Percentiles rank a stretch among this genome's conserved stretches.
phyloP scores from a whole-genome alignment of 2,113 vertebrate species.

The human region DNA sequence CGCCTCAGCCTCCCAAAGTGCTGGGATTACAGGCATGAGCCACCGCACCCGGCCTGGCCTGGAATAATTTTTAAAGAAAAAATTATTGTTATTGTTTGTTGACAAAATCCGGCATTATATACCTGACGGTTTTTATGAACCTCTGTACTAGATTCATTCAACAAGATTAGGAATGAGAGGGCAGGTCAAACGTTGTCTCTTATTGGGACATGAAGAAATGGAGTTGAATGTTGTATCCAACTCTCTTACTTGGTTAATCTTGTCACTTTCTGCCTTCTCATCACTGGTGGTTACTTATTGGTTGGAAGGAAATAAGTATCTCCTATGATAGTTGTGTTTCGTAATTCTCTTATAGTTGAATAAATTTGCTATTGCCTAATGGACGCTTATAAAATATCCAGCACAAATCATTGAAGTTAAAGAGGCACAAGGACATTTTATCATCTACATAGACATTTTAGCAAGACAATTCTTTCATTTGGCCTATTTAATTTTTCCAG shows the following conservation, averaged over 20 bases:
- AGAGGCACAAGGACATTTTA: background rate
- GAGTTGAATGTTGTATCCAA: background rate
- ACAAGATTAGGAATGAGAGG: background rate
- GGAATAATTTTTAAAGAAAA: background rate
- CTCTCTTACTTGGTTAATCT: background rate
- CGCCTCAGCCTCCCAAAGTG: too few species aligned
- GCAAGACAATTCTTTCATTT: background rate
- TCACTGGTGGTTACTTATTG: background rate
- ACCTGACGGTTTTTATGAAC: background rate
- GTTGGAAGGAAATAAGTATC: background rate
- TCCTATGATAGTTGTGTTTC: background rate
- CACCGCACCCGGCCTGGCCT: too few species aligned
- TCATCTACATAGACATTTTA: background rate
- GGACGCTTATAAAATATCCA: background rate
- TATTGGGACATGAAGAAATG: background rate
- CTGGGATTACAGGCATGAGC: too few species aligned
- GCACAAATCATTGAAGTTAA: background rate
- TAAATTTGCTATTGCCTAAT: background rate
- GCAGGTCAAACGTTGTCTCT: background rate
- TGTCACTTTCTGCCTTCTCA: background rate
- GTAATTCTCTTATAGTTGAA: background rate
- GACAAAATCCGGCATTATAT: background rate
- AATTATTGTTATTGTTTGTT: background rate
- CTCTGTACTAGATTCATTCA: background rate
- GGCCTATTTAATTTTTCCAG: background rate